These are phyloP conservation scores for honey bee (Apis mellifera) DNA, from an alignment of 1,140 invertebrate species.

Conservation along the genomic window DNA sequence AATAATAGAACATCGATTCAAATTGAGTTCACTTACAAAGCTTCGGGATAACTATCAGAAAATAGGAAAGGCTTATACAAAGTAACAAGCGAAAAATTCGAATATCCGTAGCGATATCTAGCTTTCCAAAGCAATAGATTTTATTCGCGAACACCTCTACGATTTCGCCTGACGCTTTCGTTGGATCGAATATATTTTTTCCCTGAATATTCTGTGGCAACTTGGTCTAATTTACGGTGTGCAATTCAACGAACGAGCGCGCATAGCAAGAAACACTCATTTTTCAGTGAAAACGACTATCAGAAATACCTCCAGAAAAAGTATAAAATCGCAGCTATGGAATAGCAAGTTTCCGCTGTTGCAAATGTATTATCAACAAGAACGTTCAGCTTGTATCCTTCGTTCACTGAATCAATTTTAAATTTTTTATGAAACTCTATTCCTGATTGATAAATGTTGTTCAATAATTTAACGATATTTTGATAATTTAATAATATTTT, in stretches of 20 bases:
- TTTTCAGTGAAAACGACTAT: slow-evolving; percentile 69
- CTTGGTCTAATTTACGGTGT: slow-evolving; percentile 60
- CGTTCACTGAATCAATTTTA: slow-evolving; percentile 4
- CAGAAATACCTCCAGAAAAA: slow-evolving; percentile 55
- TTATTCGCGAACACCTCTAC: slow-evolving; percentile 5
- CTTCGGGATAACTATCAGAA: neutral
- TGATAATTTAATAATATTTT: too few species aligned
- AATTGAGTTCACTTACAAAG: neutral
- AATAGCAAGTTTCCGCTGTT: neutral
- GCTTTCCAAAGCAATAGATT: neutral
- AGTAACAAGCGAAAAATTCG: slow-evolving; percentile 9
- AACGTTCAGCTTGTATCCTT: neutral
- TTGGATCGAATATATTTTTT: slow-evolving; percentile 45
- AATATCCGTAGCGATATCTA: neutral
- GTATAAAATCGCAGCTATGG: slow-evolving; percentile 23
- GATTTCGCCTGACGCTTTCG: slow-evolving; percentile 28
- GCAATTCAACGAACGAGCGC: slow-evolving; percentile 59
- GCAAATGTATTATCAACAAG: slow-evolving; percentile 20
- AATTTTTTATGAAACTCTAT: neutral
- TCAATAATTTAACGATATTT: too few species aligned
- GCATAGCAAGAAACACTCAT: slow-evolving; percentile 63
- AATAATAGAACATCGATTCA: neutral
- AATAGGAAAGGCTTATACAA: neutral
- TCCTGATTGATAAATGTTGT: too few species aligned
- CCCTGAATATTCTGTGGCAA: neutral